Base-by-base conservation (phyloP, 2,113 vertebrate genomes). In the Gallinago paraguaiae region DNA sequence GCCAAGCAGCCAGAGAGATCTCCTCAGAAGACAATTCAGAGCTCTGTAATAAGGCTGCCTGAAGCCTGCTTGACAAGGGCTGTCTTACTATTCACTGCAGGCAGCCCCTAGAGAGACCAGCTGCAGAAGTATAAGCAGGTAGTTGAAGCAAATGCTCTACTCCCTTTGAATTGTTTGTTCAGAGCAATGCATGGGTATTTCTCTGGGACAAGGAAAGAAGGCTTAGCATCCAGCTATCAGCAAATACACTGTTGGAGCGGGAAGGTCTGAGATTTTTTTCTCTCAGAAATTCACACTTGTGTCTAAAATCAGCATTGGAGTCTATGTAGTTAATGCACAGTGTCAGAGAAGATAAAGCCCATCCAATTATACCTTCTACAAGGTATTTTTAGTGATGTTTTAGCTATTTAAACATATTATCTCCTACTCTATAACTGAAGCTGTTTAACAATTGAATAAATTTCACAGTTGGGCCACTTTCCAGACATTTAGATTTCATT, bases 341-440 rank as follows among this genome's bases (percentile, higher is more conserved):
- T 65, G 64, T 78, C 41, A 82, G 39, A 81, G 77, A 86, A 86
- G 67, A 86, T 93, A 84, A 93, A 94, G 51, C 23, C 9, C 67
- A 74, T 76, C 77, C 64, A 64, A 77, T 83, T 35, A 64, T 80
- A 88, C 48, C 78, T 95, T 87, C 77, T 45, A 27, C 24, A 46
- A 75, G 20, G 20, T 67, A 64, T 70, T 89, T 93, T 92, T 78
- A 89, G 77, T 76, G 86, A 61, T 61, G 46, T 48, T 84, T 92
- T 84, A 91, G 35, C 37, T 81, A 28, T 60, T 92, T 84, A 67
- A 65, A 54, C 2, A 2, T 78, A 88, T 60, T 80, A 67, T 88
- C 46, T 86, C 50, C 19, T 60, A 33, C 30, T 86, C 6, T 8
- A 8, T 83, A 80, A 59, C 24, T 1, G 4, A 70, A 83, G 35